These are phyloP conservation scores for Temnothorax ravouxi DNA, from an alignment of 2,888 invertebrate species.

Conservation along the genomic window DNA sequence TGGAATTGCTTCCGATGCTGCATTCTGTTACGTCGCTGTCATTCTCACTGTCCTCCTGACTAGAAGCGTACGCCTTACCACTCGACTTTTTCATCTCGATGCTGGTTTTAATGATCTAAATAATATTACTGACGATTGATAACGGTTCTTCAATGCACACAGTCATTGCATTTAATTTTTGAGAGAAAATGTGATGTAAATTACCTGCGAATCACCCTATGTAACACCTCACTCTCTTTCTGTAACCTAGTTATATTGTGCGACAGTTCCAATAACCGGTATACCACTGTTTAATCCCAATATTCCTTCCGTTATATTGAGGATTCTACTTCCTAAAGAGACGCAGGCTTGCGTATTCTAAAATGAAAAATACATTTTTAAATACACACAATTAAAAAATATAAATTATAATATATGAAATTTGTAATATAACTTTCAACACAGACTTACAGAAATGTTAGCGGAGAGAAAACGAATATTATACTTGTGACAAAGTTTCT, in stretches of 20 bases:
- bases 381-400: not conserved
- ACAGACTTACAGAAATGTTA: conserved; percentile 79
- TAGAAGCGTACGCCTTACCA: conserved; percentile 82
- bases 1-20: conserved; percentile 85
- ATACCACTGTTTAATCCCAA: conserved; percentile 80
- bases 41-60: conserved; percentile 85
- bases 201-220: no score
- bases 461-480: conserved; percentile 80
- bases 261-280: conserved; percentile 46
- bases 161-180: not conserved
- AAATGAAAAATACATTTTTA: conserved; percentile 43
- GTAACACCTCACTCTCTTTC: not conserved
- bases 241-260: conserved; percentile 34
- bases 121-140: conserved; percentile 6
- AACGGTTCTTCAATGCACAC: not conserved
- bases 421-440: not conserved
- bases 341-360: conserved; percentile 75
- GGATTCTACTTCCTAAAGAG: conserved; percentile 77
- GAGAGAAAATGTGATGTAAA: not conserved
- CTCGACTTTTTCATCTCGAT: conserved; percentile 81
- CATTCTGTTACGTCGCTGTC: conserved; percentile 85
- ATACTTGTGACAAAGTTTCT: conserved; percentile 79
- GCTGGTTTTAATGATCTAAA: not conserved
- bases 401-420: not conserved
- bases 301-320: conserved; percentile 78